Conservation (phyloP, 2,113 vertebrate species). For the Ailurus styani region DNA sequence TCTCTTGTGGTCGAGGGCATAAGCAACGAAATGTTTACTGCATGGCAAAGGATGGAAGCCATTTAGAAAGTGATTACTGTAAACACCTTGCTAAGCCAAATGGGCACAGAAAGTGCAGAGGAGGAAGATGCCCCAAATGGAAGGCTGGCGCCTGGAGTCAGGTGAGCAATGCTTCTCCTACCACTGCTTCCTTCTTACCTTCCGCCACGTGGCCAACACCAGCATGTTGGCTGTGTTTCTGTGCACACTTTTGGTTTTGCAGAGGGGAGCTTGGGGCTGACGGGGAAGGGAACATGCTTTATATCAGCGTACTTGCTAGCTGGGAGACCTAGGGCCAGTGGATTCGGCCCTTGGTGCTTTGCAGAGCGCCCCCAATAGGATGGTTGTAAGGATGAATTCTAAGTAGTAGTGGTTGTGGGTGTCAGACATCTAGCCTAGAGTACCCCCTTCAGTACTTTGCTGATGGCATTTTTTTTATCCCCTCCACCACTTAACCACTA, state of each 20-base stretch:
- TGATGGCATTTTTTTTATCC: background rate
- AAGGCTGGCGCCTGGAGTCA: slow-evolving; percentile 93
- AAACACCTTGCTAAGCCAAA: slow-evolving; percentile 88
- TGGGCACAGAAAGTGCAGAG: slow-evolving; percentile 90
- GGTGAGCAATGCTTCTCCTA: slow-evolving; percentile 83
- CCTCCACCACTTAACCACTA: background rate
- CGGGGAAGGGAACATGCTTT: background rate
- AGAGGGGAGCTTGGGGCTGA: background rate
- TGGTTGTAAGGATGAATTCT: background rate
- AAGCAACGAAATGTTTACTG: slow-evolving; percentile 92
- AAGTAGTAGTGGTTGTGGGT: background rate
- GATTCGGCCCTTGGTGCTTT: background rate
- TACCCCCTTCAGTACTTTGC: background rate
- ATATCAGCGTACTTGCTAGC: background rate
- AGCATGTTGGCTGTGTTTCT: background rate
- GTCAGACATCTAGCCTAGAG: accelerated
- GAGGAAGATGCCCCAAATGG: slow-evolving; percentile 93
- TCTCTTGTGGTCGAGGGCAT: slow-evolving; percentile 92
- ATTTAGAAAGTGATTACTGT: slow-evolving; percentile 89
- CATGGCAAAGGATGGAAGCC: slow-evolving; percentile 88
- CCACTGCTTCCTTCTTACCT: slow-evolving; percentile 5
- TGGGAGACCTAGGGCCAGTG: background rate
- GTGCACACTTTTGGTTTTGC: background rate
- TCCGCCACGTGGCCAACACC: background rate
- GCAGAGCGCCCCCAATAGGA: background rate